Percentiles rank a stretch among this genome's conserved stretches.
Conservation (phyloP, 2,888 invertebrate species). For the Anagyrus pseudococci region DNA sequence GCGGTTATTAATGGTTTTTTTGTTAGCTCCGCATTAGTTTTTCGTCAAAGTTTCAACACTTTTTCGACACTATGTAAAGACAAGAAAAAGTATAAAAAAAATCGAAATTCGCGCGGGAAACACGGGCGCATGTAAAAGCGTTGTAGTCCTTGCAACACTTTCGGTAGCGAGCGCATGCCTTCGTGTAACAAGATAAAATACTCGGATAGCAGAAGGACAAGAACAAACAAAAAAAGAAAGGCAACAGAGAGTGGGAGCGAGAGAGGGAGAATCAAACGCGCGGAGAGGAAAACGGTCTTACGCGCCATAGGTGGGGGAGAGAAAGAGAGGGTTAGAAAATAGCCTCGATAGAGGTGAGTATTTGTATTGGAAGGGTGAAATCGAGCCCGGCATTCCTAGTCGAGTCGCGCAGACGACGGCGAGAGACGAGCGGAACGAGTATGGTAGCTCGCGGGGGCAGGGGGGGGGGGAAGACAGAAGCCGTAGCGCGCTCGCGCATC, state of each 20-base stretch:
- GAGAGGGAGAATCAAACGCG: too few species aligned
- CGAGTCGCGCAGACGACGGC: conserved; percentile 38
- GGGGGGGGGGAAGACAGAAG: conserved; percentile 15
- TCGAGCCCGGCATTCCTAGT: conserved; percentile 45
- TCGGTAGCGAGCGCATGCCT: too few species aligned
- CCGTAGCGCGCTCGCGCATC: not conserved
- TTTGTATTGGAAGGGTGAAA: conserved; percentile 46
- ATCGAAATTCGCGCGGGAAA: not conserved
- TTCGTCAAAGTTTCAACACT: too few species aligned
- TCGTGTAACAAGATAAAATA: not conserved
- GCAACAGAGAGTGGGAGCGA: not conserved
- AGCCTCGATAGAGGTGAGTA: conserved; percentile 38
- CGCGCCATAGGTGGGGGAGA: not conserved
- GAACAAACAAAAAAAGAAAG: not conserved
- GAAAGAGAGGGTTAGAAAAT: conserved; percentile 26
- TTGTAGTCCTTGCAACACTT: too few species aligned
- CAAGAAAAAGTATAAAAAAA: not conserved
- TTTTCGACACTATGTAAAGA: not conserved
- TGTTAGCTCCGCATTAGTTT: too few species aligned
- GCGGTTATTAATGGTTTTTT: too few species aligned
- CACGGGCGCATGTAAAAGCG: too few species aligned
- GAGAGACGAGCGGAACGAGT: not conserved
- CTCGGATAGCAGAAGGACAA: not conserved
- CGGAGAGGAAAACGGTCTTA: not conserved
- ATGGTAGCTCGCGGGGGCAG: too few species aligned